These are phyloP conservation scores for Climacteris rufus DNA, from an alignment of 2,113 vertebrate genomes.

Conservation along the genomic window DNA sequence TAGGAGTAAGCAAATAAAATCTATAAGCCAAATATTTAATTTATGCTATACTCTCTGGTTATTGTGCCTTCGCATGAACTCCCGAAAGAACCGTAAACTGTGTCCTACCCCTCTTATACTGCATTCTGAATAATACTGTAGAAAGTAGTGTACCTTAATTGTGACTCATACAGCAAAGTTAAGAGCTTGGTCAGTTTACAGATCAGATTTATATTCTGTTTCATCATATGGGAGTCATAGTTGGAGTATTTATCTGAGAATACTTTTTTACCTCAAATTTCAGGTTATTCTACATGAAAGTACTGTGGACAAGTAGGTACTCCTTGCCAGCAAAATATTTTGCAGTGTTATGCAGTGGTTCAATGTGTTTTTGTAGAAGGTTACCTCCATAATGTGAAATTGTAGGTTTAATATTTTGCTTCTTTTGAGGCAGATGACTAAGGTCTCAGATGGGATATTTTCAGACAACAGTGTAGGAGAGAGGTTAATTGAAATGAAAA, in stretches of 20 bases:
- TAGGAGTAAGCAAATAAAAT: background rate
- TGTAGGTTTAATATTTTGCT: slow-evolving; percentile 9
- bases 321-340: background rate
- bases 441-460: slow-evolving; percentile 4
- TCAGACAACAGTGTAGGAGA: background rate
- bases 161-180: background rate
- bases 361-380: background rate
- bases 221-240: background rate
- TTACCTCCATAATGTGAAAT: background rate
- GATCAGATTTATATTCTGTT: background rate
- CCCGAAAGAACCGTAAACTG: background rate
- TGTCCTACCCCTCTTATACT: background rate
- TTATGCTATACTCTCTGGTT: background rate
- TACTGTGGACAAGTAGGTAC: background rate
- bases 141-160: background rate
- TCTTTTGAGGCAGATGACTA: background rate
- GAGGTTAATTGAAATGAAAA: slow-evolving; percentile 41
- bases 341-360: background rate
- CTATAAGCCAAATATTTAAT: background rate
- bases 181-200: background rate
- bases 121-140: background rate
- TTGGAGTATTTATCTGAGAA: background rate
- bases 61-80: background rate
- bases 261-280: background rate
- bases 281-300: background rate